Evolutionary conservation across 2,888 invertebrate species (phyloP), one percentile per base, ranked within the genome.

Genomic region (Habroteleia sp.): DNA sequence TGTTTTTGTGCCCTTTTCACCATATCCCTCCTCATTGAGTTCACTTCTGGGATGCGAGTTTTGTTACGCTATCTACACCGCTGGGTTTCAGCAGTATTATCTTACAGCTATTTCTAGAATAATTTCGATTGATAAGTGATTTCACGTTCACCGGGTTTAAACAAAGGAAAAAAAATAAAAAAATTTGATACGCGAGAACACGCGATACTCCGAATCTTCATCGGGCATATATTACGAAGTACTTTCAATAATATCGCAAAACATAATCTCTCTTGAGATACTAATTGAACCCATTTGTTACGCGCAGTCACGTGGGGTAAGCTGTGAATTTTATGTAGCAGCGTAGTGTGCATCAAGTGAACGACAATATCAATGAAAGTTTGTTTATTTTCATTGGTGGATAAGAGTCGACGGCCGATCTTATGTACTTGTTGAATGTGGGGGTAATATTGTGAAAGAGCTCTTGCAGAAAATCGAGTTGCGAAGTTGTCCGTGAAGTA

Each of bases 381-480:
- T 16, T 10, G 6, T 16, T 58, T 46, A 27, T 16, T 41, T 25
- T 41, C 7, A 14, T 62, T 60, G 23, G 16, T 14, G 17, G 25
- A 60, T 42, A 17, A 60, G 50, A 60, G 52, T 29, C 52, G 13
- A 13, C 31, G 8, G 29, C 29, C 17, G 29, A 35, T 42, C 78
- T 79, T 81, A 80, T 82, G 77, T 82, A 84, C 83, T 85, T 83
- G 82, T 84, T 85, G 83, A 85, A 79, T 82, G 77, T 62, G 46
- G 39, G 44, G 56, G 52, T 58, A 56, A 60, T 54, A 60, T 63
- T 60, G 39, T 42, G 46, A 39, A 60, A 60, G 48, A 72, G 46
- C 31, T 42, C 13, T 29, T 8, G 42, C 10, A 20, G 25, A 20
- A 62, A 54, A 66, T 63, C 25, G 42, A 27, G 23, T 46, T 63